A percentile compares a stretch with the other conserved stretches of the same genome.
Evolutionary conservation across 2,113 vertebrate genomes (phyloP).

Genomic region (Oceanodroma tethys): DNA sequence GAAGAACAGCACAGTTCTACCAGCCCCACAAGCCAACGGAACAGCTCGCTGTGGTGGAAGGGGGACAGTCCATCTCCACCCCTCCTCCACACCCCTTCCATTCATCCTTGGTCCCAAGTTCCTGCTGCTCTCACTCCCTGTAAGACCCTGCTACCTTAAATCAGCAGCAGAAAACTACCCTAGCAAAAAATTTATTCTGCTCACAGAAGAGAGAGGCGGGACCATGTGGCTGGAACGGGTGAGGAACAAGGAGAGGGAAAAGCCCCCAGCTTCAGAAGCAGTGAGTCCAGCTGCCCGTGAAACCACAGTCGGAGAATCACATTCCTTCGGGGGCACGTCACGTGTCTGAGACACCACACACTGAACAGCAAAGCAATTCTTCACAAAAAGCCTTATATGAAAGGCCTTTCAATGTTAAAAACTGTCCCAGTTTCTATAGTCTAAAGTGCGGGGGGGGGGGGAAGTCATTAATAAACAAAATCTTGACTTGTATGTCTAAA

Average conservation of each 20-base stretch:
- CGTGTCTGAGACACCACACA: not conserved
- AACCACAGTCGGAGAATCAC: not conserved
- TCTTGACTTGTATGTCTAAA: not conserved
- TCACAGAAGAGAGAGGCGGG: not conserved
- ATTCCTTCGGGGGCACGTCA: rapidly evolving
- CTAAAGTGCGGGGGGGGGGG: rapidly evolving
- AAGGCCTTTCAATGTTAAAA: not conserved
- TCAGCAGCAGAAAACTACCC: not conserved
- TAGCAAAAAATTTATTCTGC: not conserved
- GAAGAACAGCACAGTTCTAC: not conserved
- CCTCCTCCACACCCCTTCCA: not conserved
- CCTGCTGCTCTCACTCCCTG: not conserved
- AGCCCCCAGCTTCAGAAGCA: not conserved
- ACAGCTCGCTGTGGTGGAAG: not conserved
- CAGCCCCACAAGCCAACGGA: not conserved
- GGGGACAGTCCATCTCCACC: rapidly evolving
- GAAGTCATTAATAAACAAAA: not conserved
- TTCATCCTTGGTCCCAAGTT: not conserved
- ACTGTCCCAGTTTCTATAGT: rapidly evolving
- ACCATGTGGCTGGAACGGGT: not conserved
- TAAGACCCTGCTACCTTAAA: not conserved
- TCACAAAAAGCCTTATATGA: not conserved
- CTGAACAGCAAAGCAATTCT: not conserved
- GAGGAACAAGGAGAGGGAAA: not conserved
- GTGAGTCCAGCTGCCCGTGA: not conserved